Percentiles rank a stretch among this genome's conserved stretches.
Evolutionary conservation across 2,888 invertebrate genomes (phyloP).

Genomic region (Sphaerophoria rueppellii): DNA sequence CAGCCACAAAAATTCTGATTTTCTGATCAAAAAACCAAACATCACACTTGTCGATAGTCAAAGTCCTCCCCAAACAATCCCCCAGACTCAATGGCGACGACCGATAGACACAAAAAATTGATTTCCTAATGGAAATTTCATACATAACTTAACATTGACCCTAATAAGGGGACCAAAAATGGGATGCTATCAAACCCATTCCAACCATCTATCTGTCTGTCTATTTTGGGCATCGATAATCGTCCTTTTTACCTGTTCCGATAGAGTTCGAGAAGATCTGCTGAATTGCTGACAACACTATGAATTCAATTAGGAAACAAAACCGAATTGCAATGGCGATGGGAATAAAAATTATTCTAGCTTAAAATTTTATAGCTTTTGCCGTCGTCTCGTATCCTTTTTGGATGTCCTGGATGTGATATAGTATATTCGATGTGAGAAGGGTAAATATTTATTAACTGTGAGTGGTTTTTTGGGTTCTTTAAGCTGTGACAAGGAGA

Average conservation of each 20-base stretch:
- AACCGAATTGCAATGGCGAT: conserved; percentile 19
- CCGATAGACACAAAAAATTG: conserved; percentile 43
- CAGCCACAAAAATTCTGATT: conserved; percentile 32
- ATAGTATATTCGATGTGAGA: conserved; percentile 45
- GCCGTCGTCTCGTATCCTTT: conserved; percentile 43
- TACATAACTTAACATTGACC: conserved; percentile 69
- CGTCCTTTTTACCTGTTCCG: conserved; percentile 43
- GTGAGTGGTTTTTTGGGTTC: conserved; percentile 34
- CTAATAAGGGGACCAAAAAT: conserved; percentile 52
- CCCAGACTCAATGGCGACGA: conserved; percentile 7
- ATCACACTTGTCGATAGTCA: conserved; percentile 16
- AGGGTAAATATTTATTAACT: conserved; percentile 73
- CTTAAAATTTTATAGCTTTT: conserved; percentile 55
- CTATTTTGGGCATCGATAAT: neutral
- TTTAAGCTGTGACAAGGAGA: neutral
- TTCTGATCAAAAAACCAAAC: conserved; percentile 47
- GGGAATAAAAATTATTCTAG: conserved; percentile 50
- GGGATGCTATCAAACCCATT: neutral
- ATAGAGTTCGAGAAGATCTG: conserved; percentile 20
- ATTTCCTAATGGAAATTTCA: conserved; percentile 72
- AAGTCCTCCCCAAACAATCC: neutral
- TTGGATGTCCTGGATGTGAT: neutral
- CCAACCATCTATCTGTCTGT: neutral
- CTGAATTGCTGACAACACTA: conserved; percentile 54
- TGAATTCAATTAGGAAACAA: conserved; percentile 70